Conservation (phyloP, 1,140 invertebrate species). For the Mercenaria mercenaria region DNA sequence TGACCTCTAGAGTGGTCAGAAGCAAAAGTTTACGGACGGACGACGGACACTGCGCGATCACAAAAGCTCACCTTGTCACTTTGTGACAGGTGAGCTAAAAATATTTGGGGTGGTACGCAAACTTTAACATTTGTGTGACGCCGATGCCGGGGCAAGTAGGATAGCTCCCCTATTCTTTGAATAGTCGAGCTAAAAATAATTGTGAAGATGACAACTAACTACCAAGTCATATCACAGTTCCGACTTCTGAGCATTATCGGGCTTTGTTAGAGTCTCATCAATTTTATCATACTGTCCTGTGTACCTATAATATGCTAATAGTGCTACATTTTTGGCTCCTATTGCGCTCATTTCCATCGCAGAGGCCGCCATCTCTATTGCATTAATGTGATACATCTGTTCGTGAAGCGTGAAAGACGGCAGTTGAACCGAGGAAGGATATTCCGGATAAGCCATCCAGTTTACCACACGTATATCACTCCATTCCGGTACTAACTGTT, state of each 20-base stretch:
- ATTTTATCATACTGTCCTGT: constrained; percentile 80
- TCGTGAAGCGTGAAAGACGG: constrained; percentile 88
- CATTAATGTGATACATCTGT: constrained; percentile 89
- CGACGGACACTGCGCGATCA: no score
- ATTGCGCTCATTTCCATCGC: constrained; percentile 92
- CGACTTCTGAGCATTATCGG: neutral
- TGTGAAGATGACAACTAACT: neutral
- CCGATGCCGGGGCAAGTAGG: no score
- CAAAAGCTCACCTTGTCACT: no score
- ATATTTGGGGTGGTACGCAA: no score
- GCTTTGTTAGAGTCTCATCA: constrained; percentile 72
- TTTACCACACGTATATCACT: constrained; percentile 83
- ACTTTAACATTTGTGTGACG: no score
- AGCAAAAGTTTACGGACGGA: no score
- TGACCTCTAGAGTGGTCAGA: no score
- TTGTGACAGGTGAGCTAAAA: no score
- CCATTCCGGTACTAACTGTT: constrained; percentile 87
- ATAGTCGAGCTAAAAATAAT: no score
- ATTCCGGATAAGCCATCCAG: constrained; percentile 90
- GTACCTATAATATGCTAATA: constrained; percentile 87
- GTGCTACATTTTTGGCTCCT: constrained; percentile 89
- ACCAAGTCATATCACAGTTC: neutral
- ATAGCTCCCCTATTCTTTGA: no score
- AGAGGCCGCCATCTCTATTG: constrained; percentile 90
- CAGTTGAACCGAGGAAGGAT: constrained; percentile 84